Base-by-base conservation (phyloP, 2,888 invertebrate genomes). In the Plagodis pulveraria region DNA sequence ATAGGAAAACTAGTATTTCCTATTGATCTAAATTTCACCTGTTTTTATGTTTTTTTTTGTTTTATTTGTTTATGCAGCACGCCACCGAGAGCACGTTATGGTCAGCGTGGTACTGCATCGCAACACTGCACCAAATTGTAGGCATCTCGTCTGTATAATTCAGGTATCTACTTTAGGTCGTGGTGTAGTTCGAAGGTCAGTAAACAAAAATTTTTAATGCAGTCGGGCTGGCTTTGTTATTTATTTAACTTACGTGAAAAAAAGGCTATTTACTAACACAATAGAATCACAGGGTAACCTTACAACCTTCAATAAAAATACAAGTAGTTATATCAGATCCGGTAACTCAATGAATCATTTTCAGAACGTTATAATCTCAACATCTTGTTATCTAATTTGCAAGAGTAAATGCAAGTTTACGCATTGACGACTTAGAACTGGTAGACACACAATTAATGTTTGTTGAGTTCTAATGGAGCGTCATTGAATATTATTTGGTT, bases 311-410 rank as follows among this genome's bases (percentile, higher is more conserved):
- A 51, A 48, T 51, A 50, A 59, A 50, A 59, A 54, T 50, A 58
- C 58, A 49, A 45, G 50, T 22, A 45, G 54, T 42, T 58, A 52
- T 51, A 57, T 48, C 43, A 59, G 59, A 59, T 59, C 59, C 59
- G 59, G 59, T 59, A 55, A 59, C 43, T 51, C 50, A 55, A 59
- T 59, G 59, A 55, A 59, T 59, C 50, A 59, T 59, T 58, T 55
- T 43, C 55, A 34, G 46, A 59, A 47, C 47, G 47, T 46, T 59
- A 41, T 55, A 48, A 59, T 59, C 54, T 53, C 45, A 53, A 46
- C 46, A 50, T 55, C 50, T 59, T 10, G 50, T 59, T 59, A 59
- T 47, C 59, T 50, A 59, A 54, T 50, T 59, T 55, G 51, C 51
- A 50, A 50, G 51, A 50, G 36, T 50, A 45, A 54, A 22, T 41